These are phyloP conservation scores for Apteryx owenii DNA, from an alignment of 2,113 vertebrate species.

Conservation along the genomic window DNA sequence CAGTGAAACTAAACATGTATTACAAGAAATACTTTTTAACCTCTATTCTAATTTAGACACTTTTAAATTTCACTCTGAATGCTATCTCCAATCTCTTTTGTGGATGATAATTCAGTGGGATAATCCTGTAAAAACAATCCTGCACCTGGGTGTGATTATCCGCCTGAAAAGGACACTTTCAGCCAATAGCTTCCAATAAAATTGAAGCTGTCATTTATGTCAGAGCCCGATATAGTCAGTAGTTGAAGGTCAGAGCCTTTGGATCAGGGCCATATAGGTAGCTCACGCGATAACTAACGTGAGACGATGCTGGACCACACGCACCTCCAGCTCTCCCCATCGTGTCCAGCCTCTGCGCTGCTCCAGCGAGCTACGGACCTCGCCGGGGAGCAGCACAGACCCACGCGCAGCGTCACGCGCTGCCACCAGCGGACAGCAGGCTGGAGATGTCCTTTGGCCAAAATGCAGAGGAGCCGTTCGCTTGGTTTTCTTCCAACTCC, in stretches of 20 bases:
- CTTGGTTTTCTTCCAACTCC: too few species aligned
- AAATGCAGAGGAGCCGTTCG: rapidly evolving
- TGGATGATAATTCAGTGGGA: neutral
- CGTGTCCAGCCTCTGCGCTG: neutral
- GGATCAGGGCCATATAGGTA: neutral
- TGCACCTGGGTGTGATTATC: neutral
- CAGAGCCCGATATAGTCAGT: neutral
- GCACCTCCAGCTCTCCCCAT: neutral
- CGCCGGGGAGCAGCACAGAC: too few species aligned
- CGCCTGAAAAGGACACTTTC: neutral
- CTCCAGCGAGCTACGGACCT: too few species aligned
- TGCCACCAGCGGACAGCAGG: neutral
- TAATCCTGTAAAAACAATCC: neutral
- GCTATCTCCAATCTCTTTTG: neutral
- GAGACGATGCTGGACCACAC: too few species aligned
- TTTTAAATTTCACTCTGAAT: neutral
- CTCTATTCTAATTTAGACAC: neutral
- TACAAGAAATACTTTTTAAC: conserved; percentile 15
- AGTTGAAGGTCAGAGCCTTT: neutral
- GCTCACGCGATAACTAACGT: neutral
- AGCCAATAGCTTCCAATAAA: neutral
- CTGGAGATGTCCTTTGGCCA: neutral
- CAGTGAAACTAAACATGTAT: neutral
- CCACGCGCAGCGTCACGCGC: too few species aligned
- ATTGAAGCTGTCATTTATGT: neutral